Conservation (phyloP, 2,113 vertebrate genomes). For the Heptranchias perlo region DNA sequence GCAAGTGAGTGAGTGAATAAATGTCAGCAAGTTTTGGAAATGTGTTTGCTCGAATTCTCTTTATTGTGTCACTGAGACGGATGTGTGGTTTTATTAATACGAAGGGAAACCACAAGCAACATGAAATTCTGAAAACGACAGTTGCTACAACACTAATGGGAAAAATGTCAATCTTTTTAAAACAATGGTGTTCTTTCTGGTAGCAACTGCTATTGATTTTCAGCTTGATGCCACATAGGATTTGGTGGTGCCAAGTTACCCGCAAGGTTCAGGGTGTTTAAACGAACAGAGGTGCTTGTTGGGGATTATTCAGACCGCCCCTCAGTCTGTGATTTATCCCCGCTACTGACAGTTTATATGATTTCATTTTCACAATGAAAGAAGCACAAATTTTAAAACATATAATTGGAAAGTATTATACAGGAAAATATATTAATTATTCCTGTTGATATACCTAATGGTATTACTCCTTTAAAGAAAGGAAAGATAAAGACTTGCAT, state of each 20-base stretch:
- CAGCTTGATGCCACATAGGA: neutral
- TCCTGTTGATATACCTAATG: neutral
- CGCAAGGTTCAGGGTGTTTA: neutral
- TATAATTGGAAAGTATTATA: too few relatives aligned
- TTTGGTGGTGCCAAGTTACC: neutral
- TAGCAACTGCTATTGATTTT: neutral
- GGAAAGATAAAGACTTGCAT: neutral
- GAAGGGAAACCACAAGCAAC: neutral
- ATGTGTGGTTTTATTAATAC: neutral
- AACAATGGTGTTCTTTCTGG: neutral
- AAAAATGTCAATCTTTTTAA: conserved; percentile 2
- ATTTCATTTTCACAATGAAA: neutral
- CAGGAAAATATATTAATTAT: neutral
- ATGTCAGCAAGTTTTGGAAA: neutral
- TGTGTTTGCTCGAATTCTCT: neutral
- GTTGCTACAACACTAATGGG: neutral
- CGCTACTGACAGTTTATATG: neutral
- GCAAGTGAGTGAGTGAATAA: neutral
- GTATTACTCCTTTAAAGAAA: neutral
- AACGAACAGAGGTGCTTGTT: neutral
- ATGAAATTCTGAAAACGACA: neutral
- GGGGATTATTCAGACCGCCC: neutral
- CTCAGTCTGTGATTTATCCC: neutral
- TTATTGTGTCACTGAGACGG: neutral
- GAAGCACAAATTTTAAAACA: neutral